A percentile compares a stretch with the other conserved stretches of the same genome.
Conservation (phyloP, 2,888 invertebrate genomes). For the Thecophora atra region DNA sequence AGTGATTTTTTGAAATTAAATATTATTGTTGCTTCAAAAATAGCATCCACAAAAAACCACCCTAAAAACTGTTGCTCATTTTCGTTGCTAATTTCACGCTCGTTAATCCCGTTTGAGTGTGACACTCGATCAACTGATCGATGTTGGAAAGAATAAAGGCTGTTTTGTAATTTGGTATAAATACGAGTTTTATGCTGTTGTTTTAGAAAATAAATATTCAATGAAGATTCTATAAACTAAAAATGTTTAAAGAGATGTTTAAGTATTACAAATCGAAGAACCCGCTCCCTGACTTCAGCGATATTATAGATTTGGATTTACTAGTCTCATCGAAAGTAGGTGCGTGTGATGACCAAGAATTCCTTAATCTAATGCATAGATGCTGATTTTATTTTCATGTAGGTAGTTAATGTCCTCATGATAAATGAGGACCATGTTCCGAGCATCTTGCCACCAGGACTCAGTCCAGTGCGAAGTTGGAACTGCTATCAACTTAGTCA, state of each 20-base stretch:
- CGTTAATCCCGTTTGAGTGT: too few species aligned
- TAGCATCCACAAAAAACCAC: too few species aligned
- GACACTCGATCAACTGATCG: too few species aligned
- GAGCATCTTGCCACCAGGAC: slow-evolving; percentile 47
- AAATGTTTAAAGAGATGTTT: slow-evolving; percentile 75
- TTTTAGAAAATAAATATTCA: too few species aligned
- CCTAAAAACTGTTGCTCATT: too few species aligned
- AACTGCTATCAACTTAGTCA: slow-evolving; percentile 70
- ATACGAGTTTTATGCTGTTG: too few species aligned
- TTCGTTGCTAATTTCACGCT: too few species aligned
- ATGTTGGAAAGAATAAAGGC: too few species aligned
- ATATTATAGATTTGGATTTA: slow-evolving; percentile 71
- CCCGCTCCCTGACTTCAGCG: slow-evolving; percentile 71
- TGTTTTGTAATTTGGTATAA: too few species aligned
- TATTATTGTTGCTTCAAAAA: too few species aligned
- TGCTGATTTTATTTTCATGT: background rate
- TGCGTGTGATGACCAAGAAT: background rate
- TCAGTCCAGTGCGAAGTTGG: slow-evolving; percentile 69
- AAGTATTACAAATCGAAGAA: slow-evolving; percentile 82
- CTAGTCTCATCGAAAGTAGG: background rate
- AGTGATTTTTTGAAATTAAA: too few species aligned
- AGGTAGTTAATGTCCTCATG: slow-evolving; percentile 26
- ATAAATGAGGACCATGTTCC: slow-evolving; percentile 31
- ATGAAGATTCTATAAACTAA: background rate
- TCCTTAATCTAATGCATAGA: too few species aligned